Conservation (phyloP, 2,797 vertebrate genomes). For the Crenichthys baileyi region DNA sequence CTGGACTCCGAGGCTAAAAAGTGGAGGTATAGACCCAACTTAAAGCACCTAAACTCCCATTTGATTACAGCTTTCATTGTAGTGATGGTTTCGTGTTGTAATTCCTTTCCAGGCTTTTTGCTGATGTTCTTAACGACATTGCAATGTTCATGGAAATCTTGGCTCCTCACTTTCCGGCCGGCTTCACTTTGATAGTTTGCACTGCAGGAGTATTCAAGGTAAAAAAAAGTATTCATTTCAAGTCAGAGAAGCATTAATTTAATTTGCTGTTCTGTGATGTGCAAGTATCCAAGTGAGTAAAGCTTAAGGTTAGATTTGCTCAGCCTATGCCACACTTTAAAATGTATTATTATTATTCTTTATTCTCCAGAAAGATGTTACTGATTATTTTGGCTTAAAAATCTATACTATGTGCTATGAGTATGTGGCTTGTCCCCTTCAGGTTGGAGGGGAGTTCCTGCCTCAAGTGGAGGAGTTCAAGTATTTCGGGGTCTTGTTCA, state of each 20-base stretch:
- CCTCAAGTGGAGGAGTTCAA: too few relatives aligned
- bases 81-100: background rate
- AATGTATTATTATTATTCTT: background rate
- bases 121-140: constrained; percentile 88
- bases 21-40: constrained; percentile 83
- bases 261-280: background rate
- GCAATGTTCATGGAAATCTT: constrained; percentile 92
- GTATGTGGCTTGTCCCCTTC: too few relatives aligned
- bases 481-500: too few relatives aligned
- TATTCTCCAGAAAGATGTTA: background rate
- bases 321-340: background rate
- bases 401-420: too few relatives aligned
- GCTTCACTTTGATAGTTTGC: constrained; percentile 86
- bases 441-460: too few relatives aligned
- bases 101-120: constrained; percentile 83
- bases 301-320: background rate
- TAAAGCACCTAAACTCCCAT: too few relatives aligned
- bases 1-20: constrained; percentile 93
- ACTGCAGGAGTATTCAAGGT: constrained; percentile 90
- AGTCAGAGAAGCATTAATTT: background rate
- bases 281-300: background rate
- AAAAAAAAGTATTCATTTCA: constrained; percentile 19
- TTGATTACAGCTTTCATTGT: too few relatives aligned
- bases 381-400: background rate
- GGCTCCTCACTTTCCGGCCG: constrained; percentile 84